phyloP scores from a whole-genome alignment of 2,113 vertebrate genomes.

The Ciconia maguari region DNA sequence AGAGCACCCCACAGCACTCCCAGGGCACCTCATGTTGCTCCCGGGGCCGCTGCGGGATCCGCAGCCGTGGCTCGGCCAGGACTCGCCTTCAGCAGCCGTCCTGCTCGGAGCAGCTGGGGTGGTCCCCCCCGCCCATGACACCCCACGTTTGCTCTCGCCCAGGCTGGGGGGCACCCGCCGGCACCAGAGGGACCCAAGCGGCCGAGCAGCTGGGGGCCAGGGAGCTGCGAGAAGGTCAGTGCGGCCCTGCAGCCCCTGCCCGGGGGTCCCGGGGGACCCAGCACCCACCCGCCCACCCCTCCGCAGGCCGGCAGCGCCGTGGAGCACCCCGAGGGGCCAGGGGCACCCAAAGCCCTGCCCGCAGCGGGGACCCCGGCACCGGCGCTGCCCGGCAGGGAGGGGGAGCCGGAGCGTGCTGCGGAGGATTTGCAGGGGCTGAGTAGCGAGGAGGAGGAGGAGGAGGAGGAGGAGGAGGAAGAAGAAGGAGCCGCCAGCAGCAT shows the following conservation, averaged over 20 bases:
- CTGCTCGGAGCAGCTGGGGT: not conserved
- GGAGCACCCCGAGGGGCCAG: not conserved
- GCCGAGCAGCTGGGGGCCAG: conserved; percentile 46
- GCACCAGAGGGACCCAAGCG: conserved; percentile 11
- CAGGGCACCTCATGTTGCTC: not conserved
- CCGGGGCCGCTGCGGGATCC: rapidly evolving
- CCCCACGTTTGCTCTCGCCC: not conserved
- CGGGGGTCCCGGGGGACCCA: not conserved
- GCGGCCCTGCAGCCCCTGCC: not conserved
- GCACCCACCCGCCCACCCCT: not conserved
- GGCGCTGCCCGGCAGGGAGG: not conserved
- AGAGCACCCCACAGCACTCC: not conserved
- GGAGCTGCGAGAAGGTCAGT: conserved; percentile 75
- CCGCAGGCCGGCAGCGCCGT: not conserved
- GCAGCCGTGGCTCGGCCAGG: not conserved
- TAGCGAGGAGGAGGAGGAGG: conserved; percentile 84
- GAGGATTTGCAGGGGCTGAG: conserved; percentile 80
- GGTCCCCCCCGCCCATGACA: not conserved
- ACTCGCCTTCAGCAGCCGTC: not conserved
- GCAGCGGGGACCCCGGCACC: not conserved
- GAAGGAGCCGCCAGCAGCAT: conserved; percentile 64
- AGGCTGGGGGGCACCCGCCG: not conserved
- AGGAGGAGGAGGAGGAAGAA: conserved; percentile 71
- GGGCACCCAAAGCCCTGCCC: not conserved
- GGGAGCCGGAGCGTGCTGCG: not conserved